These are phyloP conservation scores for Sminthurinus aureus DNA, from an alignment of 2,888 invertebrate genomes.

Conservation along the genomic window DNA sequence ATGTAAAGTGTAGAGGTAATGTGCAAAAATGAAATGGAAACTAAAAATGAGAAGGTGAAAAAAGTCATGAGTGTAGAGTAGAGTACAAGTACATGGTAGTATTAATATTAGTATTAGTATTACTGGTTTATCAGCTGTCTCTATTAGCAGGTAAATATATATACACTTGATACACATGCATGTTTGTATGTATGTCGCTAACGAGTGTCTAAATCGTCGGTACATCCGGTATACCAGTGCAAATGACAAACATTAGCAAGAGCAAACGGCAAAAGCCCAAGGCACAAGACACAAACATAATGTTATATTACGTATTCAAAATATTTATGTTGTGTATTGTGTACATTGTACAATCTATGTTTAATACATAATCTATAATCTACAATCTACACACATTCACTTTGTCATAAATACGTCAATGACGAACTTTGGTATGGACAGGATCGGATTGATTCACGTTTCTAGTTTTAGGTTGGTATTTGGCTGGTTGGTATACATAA, in stretches of 20 bases:
- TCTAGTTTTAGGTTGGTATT: too few species aligned
- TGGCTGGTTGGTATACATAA: too few species aligned
- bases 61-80: not conserved
- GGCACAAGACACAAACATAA: not conserved
- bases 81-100: not conserved
- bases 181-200: not conserved
- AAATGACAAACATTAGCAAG: not conserved
- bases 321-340: too few species aligned
- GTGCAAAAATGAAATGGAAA: not conserved
- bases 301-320: not conserved
- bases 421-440: not conserved
- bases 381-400: constrained; percentile 19
- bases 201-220: not conserved
- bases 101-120: not conserved
- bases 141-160: not conserved
- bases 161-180: not conserved
- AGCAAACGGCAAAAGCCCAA: not conserved
- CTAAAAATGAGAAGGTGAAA: not conserved
- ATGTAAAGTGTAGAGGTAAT: not conserved
- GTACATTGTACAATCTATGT: too few species aligned
- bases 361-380: too few species aligned
- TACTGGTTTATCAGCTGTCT: not conserved
- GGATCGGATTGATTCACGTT: not conserved
- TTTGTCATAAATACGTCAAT: constrained; percentile 35
- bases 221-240: not conserved